A percentile compares a stretch with the other conserved stretches of the same genome.
Conservation (phyloP, 1,140 invertebrate genomes). For the Diabrotica virgifera region DNA sequence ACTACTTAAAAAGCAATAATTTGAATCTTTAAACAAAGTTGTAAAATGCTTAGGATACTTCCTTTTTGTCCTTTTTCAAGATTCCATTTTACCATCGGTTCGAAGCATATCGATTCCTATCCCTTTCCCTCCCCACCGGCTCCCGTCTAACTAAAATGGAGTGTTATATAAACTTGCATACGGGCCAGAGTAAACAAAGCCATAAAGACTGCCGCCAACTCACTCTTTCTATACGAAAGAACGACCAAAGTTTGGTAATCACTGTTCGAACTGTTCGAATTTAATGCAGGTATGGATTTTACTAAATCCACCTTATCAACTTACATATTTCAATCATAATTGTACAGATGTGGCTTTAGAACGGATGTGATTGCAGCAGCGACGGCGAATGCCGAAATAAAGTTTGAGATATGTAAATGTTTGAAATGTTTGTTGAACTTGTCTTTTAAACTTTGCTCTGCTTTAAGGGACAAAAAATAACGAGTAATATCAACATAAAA, state of each 20-base stretch:
- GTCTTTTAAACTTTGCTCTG: too few species aligned
- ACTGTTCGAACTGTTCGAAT: conserved; percentile 31
- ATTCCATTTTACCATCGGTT: not conserved
- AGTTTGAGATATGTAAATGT: too few species aligned
- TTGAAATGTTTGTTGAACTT: too few species aligned
- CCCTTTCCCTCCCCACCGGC: not conserved
- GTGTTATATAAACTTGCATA: conserved; percentile 40
- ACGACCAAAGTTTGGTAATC: conserved; percentile 43
- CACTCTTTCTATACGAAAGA: conserved; percentile 34
- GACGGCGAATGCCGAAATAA: too few species aligned
- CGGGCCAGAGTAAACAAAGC: conserved; percentile 44
- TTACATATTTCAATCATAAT: conserved; percentile 30
- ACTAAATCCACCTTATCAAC: conserved; percentile 27
- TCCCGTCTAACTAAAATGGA: conserved; percentile 25
- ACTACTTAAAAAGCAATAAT: not conserved
- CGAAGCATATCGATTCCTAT: not conserved
- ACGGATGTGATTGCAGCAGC: too few species aligned
- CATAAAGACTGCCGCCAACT: conserved; percentile 41
- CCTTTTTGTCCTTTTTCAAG: not conserved
- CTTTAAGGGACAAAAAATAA: too few species aligned
- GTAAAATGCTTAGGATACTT: conserved; percentile 3
- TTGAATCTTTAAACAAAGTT: not conserved
- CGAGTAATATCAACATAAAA: too few species aligned
- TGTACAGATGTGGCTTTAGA: conserved; percentile 3
- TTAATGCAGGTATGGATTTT: conserved; percentile 34